A percentile compares a stretch with the other conserved stretches of the same genome.
phyloP scores from a whole-genome alignment of 92 coral and sea anemone species.

The Porites rus region DNA sequence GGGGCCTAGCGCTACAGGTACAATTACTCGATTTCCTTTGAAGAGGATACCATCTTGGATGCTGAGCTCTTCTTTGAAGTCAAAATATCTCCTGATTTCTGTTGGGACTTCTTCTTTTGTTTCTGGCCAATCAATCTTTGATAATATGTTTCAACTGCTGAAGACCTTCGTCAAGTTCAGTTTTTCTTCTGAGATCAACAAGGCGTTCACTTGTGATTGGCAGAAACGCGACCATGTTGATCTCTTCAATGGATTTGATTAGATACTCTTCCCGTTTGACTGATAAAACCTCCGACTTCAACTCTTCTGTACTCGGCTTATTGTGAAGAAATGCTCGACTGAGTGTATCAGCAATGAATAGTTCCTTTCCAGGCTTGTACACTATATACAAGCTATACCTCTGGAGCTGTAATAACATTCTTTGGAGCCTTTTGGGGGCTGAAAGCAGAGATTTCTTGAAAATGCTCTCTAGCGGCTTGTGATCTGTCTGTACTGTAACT shows the following conservation, averaged over 20 bases:
- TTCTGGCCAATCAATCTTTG: background rate
- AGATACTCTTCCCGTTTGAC: conserved; percentile 1
- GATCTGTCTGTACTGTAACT: conserved; percentile 21
- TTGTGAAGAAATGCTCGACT: conserved; percentile 10
- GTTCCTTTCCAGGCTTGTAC: conserved; percentile 40
- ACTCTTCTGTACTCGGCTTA: background rate
- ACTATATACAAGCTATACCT: conserved; percentile 5
- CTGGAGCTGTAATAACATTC: conserved; percentile 31
- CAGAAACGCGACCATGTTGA: conserved; percentile 7
- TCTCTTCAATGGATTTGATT: background rate
- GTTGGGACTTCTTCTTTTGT: background rate
- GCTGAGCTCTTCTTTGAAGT: conserved; percentile 25
- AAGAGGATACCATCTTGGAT: conserved; percentile 27
- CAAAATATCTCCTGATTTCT: background rate
- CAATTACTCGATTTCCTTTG: conserved; percentile 27
- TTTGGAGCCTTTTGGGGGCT: conserved; percentile 33
- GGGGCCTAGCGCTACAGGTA: conserved; percentile 20
- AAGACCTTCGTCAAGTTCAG: conserved; percentile 1
- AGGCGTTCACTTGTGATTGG: conserved; percentile 29
- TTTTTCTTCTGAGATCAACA: background rate
- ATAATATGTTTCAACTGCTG: conserved; percentile 14
- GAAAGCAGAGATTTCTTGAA: conserved; percentile 12
- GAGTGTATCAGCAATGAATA: conserved; percentile 38
- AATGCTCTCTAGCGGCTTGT: conserved; percentile 20
- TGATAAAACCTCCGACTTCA: background rate